Base-by-base conservation (phyloP, 2,113 vertebrate genomes). In the Perca fluviatilis region DNA sequence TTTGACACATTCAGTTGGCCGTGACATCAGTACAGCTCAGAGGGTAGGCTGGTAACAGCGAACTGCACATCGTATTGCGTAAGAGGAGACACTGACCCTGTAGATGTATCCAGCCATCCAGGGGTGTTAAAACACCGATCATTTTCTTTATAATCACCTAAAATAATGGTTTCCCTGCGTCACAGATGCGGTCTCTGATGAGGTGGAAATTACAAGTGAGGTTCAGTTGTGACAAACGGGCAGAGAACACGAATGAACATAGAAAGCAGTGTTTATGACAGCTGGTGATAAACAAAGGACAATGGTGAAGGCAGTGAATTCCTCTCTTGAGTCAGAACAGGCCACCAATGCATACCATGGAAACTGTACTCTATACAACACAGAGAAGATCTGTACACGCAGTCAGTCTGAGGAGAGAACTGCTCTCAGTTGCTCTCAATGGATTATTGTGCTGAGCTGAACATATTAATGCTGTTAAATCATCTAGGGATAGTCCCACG, bases 271-370 rank as follows among this genome's bases (percentile, higher is more conserved):
- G n/a, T 74, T 65, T 49, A 36, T 54, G 77, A 79, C 74, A 87
- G 76, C 49, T 54, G 30, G 25, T 27, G 16, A 77, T 81, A 75
- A 87, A 90, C 80, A 87, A 91, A 80, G 72, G 68, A 86, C 74
- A 74, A 75, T 40, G 18, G 19, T 30, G 58, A 64, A 50, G 25
- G 63, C 64, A 61, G 65, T 9, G 51, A 65, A 84, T 80, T 68
- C 60, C 72, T 74, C 6, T 66, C 70, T 77, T 65, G 82, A 80
- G 81, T 74, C 61, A 80, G 80, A 89, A 70, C 87, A 90, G 80
- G 47, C 47, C 51, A 70, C 65, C 46, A 56, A 49, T 83, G 62
- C 71, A 77, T 33, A 19, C n/a, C 19, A 36, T 72, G 67, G 71
- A 84, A 68, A 80, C 21, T 68, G 70, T 43, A 51, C 47, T 30